Evolutionary conservation across 2,113 vertebrate species (phyloP), one percentile per base, ranked within the genome.

Genomic region (Lynx canadensis): DNA sequence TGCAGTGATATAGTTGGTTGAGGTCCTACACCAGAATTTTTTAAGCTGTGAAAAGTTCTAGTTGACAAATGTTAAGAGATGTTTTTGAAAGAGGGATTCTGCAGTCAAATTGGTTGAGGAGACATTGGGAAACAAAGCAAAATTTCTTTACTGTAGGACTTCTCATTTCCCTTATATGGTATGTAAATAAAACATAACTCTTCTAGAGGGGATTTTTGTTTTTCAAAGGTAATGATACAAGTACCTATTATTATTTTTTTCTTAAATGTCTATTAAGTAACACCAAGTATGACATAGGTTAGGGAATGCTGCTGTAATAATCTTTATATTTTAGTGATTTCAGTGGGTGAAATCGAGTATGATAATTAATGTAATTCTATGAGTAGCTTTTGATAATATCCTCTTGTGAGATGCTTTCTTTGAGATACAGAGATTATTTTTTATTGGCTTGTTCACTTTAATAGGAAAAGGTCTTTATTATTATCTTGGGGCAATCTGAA

Each of bases 401-500:
- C 27, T 14, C 33, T 88, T 8, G 25, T 69, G 18, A 66, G 13
- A 65, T 80, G 57, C 33, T 69, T 85, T 82, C 71, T 89, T 97
- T 93, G 41, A 86, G 23, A 89, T n/a, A 63, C 41, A 65, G 31
- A 73, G 33, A 45, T 91, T 92, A 5, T 41, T 95, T 96, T 98
- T 93, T 68, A 69, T 66, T 85, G 11, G 65, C 18, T 91, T 92
- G 9, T 89, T 97, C 81, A 15, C 71, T 94, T 97, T 87, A 80
- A 80, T 63, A 63, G 25, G 50, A 94, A 97, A 84, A 4, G 41
- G 65, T 76, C 8, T 78, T 88, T 82, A 41, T 87, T 92, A 74
- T 48, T 90, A 29, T 82, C 15, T 96, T 74, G 79, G 41, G 68
- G 31, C 15, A 95, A 27, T 90, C 8, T 52, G 18, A 95, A 82